Evolutionary conservation across 2,888 invertebrate genomes (phyloP), one percentile per base, ranked within the genome.

Genomic region (Leptopilina syphax): DNA sequence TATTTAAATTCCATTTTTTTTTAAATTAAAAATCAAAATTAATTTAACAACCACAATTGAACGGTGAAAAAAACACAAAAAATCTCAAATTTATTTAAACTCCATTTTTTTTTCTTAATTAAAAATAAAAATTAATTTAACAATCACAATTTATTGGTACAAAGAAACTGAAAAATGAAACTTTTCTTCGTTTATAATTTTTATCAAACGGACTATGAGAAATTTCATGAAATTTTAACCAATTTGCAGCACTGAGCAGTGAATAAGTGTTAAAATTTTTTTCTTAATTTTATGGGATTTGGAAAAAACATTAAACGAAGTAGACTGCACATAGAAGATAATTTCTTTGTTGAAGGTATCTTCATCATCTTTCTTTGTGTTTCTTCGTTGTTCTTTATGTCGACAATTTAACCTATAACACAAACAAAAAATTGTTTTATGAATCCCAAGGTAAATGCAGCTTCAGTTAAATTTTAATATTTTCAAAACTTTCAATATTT

Each of bases 301-400:
- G 50, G 24, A 54, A 54, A 57, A 54, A 57, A 73, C 24, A n/a
- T 73, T n/a, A 73, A 73, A 34, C 54, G 34, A 63, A 63, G 63
- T 54, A 54, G 27, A 73, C 57, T 54, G 54, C n/a, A 57, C 57
- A 73, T 13, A 24, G 50, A 70, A 70, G 1, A 34, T 65, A 65
- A 68, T 24, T 68, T 50, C 24, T 70, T 47, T 70, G 54, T 70
- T 50, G 70, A 70, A 73, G 70, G 70, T 73, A 57, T 57, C 34
- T 34, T 73, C 34, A 54, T 73, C n/a, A 34, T 57, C 34, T 34
- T 73, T 57, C 57, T 57, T 57, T 73, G 34, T 73, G 70, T 54
- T 54, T 54, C 54, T 73, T 24, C 54, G 50, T 27, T 70, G 54
- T 70, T 50, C 27, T 70, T 54, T 27, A 70, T 70, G 70, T 24